phyloP scores from a whole-genome alignment of 2,888 invertebrate genomes.

The Athalia circularis region DNA sequence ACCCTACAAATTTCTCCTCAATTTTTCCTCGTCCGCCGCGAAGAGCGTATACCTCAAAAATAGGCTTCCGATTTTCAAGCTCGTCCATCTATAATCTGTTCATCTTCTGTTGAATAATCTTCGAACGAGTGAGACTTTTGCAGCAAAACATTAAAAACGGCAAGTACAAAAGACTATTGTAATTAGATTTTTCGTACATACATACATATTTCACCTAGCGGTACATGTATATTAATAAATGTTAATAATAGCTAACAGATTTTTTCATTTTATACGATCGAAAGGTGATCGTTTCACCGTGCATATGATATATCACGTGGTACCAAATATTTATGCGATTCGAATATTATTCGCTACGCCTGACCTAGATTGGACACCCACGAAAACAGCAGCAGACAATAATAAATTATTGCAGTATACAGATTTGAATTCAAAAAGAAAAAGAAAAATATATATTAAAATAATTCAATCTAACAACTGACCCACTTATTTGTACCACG shows the following conservation, averaged over 20 bases:
- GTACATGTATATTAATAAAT: background rate
- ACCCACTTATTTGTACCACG: background rate
- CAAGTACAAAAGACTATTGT: too few relatives aligned
- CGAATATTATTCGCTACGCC: slow-evolving; percentile 24
- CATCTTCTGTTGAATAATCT: too few relatives aligned
- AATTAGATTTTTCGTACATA: too few relatives aligned
- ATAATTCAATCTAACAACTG: slow-evolving; percentile 2
- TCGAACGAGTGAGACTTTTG: too few relatives aligned
- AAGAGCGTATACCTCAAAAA: too few relatives aligned
- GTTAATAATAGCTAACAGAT: slow-evolving; percentile 3
- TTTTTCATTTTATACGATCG: background rate
- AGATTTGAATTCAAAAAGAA: slow-evolving; percentile 4
- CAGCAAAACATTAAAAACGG: too few relatives aligned
- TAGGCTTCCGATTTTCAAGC: too few relatives aligned
- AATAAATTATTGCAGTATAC: slow-evolving; percentile 29
- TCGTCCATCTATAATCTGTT: too few relatives aligned
- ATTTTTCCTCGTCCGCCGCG: too few relatives aligned
- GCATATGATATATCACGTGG: slow-evolving; percentile 18
- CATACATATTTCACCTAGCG: too few relatives aligned
- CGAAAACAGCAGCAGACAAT: slow-evolving; percentile 31
- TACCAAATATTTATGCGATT: slow-evolving; percentile 38
- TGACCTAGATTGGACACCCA: slow-evolving; percentile 37
- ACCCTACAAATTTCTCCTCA: too few relatives aligned
- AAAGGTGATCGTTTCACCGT: background rate
- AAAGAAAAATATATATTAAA: background rate